Evolutionary conservation across 2,113 vertebrate genomes (phyloP).

Genomic region (Illadopsis cleaveri): DNA sequence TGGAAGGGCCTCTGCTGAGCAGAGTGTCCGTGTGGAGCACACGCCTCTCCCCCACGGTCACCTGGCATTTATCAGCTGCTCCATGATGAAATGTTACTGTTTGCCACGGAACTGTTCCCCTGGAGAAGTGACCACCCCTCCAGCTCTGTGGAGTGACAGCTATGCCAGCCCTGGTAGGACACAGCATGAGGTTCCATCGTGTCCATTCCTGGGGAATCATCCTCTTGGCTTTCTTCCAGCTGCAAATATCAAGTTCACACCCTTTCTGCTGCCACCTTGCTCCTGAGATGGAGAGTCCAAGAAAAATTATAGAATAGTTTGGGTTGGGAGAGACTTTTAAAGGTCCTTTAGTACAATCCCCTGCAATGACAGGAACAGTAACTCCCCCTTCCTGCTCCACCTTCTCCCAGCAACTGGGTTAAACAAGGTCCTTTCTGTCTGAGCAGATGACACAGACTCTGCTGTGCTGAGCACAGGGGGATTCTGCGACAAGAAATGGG

Average conservation of each 20-base stretch:
- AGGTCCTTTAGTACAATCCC: not conserved
- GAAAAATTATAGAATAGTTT: not conserved
- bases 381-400: rapidly evolving
- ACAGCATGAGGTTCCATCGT: rapidly evolving
- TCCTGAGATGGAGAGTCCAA: not conserved
- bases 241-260: not conserved
- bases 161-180: not conserved
- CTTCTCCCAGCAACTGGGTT: not conserved
- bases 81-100: not conserved
- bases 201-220: not conserved
- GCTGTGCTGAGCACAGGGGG: not conserved
- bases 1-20: not conserved
- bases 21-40: not conserved
- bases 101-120: not conserved
- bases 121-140: not conserved
- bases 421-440: rapidly evolving
- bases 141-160: not conserved
- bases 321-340: not conserved
- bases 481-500: not conserved
- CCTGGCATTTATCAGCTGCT: not conserved
- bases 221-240: not conserved
- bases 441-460: not conserved
- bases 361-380: not conserved
- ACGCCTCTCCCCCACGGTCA: not conserved
- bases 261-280: not conserved